Conservation (phyloP, 2,888 invertebrate species). For the Oxystoma pomonae region DNA sequence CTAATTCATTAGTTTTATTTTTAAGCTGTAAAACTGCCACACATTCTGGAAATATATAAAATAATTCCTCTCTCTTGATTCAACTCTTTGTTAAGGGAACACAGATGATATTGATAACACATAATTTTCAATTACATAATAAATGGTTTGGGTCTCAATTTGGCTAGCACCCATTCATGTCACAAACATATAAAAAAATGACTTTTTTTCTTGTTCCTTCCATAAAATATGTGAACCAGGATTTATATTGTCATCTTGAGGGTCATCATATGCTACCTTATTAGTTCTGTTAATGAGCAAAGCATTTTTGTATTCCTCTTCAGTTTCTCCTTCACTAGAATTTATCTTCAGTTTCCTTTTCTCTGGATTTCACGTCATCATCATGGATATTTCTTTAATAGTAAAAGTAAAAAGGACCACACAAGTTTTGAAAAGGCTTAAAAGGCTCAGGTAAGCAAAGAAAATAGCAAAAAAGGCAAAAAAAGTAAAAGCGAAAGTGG, state of each 20-base stretch:
- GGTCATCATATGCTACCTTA: not conserved
- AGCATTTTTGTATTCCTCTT: not conserved
- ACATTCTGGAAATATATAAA: no score
- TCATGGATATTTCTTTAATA: not conserved
- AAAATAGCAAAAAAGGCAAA: no score
- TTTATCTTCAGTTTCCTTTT: not conserved
- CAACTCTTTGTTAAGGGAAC: no score
- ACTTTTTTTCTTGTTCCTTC: no score
- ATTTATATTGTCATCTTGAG: conserved; percentile 3
- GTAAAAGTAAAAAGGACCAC: no score
- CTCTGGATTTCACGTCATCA: not conserved
- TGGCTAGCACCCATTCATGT: not conserved
- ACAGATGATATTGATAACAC: no score
- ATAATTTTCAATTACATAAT: no score
- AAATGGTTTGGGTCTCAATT: not conserved
- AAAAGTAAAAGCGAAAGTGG: no score
- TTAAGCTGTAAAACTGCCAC: not conserved
- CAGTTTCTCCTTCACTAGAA: not conserved
- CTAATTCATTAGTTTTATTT: not conserved
- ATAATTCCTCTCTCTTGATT: no score
- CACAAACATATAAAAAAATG: not conserved
- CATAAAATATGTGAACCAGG: no score
- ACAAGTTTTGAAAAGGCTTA: no score
- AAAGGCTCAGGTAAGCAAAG: no score
- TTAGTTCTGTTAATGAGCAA: not conserved